Percentiles rank a stretch among this genome's conserved stretches.
These are phyloP conservation scores for Platygyra sinensis DNA, from an alignment of 64 coral and sea anemone species.

Conservation along the genomic window DNA sequence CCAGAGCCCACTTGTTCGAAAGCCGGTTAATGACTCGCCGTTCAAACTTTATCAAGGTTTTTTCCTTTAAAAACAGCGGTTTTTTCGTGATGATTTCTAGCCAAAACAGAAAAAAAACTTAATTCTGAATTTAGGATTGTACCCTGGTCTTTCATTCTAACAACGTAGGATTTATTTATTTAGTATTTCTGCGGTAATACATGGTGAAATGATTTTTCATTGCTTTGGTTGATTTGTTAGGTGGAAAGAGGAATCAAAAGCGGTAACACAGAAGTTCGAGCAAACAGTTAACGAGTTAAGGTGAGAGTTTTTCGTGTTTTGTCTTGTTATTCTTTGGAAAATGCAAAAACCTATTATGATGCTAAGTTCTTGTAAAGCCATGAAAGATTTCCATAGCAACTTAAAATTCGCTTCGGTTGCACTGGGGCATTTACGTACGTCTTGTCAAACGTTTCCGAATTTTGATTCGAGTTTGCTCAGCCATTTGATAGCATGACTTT, in stretches of 20 bases:
- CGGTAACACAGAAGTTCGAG: conserved; percentile 83
- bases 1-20: no score
- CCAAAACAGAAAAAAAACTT: no score
- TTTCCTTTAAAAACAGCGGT: no score
- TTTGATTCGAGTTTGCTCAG: no score
- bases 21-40: no score
- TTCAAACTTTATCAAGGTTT: no score
- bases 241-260: conserved; percentile 92
- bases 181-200: neutral
- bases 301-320: conserved; percentile 15
- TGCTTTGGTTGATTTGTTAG: conserved; percentile 21
- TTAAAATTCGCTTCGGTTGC: neutral
- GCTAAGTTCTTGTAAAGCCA: neutral
- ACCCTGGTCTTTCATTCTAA: neutral
- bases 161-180: neutral
- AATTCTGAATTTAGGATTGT: no score
- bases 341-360: neutral
- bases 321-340: neutral
- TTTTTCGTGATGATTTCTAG: no score
- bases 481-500: no score
- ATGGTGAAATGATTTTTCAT: neutral
- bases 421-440: no score
- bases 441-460: no score
- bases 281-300: conserved; percentile 79
- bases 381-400: conserved; percentile 3